Evolutionary conservation across 2,888 invertebrate species (phyloP).

Genomic region (Patella ulyssiponensis): DNA sequence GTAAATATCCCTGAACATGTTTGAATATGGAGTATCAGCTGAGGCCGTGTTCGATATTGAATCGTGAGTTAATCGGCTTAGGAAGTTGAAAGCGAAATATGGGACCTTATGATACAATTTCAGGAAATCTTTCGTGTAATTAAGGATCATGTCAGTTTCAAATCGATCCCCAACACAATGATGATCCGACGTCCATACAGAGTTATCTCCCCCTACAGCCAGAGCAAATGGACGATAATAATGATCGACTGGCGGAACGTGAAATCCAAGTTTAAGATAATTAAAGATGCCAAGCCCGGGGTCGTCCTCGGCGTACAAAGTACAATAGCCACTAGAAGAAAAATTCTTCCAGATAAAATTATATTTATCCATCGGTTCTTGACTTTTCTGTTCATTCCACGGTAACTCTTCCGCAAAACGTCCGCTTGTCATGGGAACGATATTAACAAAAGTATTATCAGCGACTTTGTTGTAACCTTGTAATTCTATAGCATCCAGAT

Average conservation of each 20-base stretch:
- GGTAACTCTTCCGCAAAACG: conserved; percentile 52
- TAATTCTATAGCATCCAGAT: conserved; percentile 82
- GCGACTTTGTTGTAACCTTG: conserved; percentile 93
- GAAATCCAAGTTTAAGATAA: conserved; percentile 84
- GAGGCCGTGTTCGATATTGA: conserved; percentile 83
- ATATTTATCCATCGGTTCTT: conserved; percentile 79
- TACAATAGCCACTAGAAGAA: conserved; percentile 81
- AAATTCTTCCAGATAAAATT: conserved; percentile 88
- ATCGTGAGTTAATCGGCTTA: conserved; percentile 86
- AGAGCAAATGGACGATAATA: conserved; percentile 84
- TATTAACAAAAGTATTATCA: conserved; percentile 93
- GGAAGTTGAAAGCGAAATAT: conserved; percentile 88
- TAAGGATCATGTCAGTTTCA: conserved; percentile 80
- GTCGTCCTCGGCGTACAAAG: conserved; percentile 87
- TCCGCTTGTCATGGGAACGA: conserved; percentile 86
- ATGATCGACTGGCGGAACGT: conserved; percentile 85
- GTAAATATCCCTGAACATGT: conserved; percentile 75
- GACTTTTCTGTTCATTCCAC: conserved; percentile 70
- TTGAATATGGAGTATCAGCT: conserved; percentile 79
- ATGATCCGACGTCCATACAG: conserved; percentile 41
- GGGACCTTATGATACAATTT: conserved; percentile 75
- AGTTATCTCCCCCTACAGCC: conserved; percentile 72
- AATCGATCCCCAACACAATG: conserved; percentile 80
- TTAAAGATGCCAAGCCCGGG: conserved; percentile 85
- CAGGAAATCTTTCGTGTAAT: conserved; percentile 78